These are phyloP conservation scores for Conger conger DNA, from an alignment of 2,113 vertebrate genomes.

Conservation along the genomic window DNA sequence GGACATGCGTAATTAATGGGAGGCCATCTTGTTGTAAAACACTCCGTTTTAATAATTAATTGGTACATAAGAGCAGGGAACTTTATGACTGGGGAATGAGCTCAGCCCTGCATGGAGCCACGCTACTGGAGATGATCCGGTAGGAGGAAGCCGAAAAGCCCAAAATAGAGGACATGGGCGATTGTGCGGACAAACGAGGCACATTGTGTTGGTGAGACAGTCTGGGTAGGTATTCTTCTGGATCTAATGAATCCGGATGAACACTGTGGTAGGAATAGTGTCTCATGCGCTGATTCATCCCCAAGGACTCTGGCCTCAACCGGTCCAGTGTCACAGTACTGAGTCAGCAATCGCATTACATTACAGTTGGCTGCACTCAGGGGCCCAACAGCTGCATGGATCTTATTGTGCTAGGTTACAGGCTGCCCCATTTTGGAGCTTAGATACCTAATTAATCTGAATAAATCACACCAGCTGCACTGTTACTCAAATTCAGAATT, in stretches of 20 bases:
- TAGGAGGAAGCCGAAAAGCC: slow-evolving; percentile 29
- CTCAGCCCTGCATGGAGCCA: slow-evolving; percentile 9
- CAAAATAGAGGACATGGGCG: not conserved
- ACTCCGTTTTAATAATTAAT: slow-evolving; percentile 26
- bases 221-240: not conserved
- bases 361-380: too few species aligned
- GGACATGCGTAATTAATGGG: slow-evolving; percentile 25
- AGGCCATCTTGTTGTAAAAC: slow-evolving; percentile 28
- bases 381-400: too few species aligned
- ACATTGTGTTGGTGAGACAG: not conserved
- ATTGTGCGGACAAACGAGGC: not conserved
- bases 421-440: too few species aligned
- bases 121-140: slow-evolving; percentile 8
- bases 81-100: not conserved
- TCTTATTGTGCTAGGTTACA: too few species aligned
- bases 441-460: not conserved
- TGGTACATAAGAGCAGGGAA: not conserved
- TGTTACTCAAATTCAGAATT: not conserved
- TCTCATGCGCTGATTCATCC: not conserved
- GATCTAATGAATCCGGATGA: not conserved
- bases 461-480: not conserved
- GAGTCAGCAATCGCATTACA: too few species aligned
- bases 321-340: not conserved
- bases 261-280: not conserved
- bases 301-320: not conserved